phyloP scores from a whole-genome alignment of 2,797 vertebrate species.

The Natrix natrix region DNA sequence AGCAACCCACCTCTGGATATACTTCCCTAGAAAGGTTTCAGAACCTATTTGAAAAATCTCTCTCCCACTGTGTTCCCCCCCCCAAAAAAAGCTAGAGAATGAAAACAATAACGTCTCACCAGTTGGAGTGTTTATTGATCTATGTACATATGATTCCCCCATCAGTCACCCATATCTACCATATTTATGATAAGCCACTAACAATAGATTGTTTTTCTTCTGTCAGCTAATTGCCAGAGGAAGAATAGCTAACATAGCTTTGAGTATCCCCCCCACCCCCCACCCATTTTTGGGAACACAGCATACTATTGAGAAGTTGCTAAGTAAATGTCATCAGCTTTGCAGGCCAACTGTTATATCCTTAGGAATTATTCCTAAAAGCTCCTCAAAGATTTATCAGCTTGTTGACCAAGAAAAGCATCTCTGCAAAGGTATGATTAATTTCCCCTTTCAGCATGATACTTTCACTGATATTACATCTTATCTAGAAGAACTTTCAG shows the following conservation, averaged over 20 bases:
- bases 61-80: not conserved
- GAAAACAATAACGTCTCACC: not conserved
- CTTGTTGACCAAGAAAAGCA: not conserved
- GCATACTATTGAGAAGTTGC: not conserved
- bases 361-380: not conserved
- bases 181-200: not conserved
- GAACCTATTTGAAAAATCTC: not conserved
- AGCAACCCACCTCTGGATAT: not conserved
- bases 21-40: not conserved
- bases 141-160: not conserved
- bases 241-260: not conserved
- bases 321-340: not conserved
- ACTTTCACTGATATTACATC: not conserved
- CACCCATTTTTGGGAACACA: not conserved
- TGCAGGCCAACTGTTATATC: not conserved
- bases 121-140: not conserved
- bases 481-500: not conserved
- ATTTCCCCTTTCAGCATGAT: not conserved
- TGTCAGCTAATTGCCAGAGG: not conserved
- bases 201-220: not conserved
- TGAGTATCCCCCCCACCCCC: not conserved
- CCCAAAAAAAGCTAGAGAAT: not conserved
- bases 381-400: not conserved
- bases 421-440: not conserved
- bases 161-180: not conserved